Evolutionary conservation across 2,113 vertebrate species (phyloP).

Genomic region (Steatornis caripensis): DNA sequence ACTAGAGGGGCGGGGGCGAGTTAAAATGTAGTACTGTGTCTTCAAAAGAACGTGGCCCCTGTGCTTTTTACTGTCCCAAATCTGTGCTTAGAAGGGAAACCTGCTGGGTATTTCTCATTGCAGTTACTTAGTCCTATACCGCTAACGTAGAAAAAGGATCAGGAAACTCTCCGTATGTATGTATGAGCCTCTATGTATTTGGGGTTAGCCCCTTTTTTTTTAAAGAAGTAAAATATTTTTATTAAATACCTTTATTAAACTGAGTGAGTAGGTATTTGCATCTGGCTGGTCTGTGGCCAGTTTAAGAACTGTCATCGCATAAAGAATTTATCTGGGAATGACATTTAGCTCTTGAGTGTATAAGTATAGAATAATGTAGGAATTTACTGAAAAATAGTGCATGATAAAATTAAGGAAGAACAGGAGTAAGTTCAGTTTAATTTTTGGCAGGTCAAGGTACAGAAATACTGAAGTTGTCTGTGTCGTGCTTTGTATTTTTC

Average conservation of each 20-base stretch:
- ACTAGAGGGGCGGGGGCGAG: neutral
- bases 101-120: neutral
- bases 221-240: neutral
- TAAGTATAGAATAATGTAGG: neutral
- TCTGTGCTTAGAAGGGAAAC: neutral
- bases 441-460: neutral
- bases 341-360: neutral
- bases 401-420: neutral
- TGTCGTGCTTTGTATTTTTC: neutral
- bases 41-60: neutral
- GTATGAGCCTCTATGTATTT: neutral
- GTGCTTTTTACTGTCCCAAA: neutral
- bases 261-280: neutral
- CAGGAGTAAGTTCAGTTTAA: neutral
- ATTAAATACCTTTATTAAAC: neutral
- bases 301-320: neutral
- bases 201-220: neutral
- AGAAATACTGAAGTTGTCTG: neutral
- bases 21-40: neutral
- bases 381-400: neutral
- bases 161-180: neutral
- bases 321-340: conserved; percentile 1
- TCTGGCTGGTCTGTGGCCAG: neutral
- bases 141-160: neutral
- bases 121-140: neutral